phyloP scores from a whole-genome alignment of 2,888 invertebrate species.

The Acanthosepion esculentum region DNA sequence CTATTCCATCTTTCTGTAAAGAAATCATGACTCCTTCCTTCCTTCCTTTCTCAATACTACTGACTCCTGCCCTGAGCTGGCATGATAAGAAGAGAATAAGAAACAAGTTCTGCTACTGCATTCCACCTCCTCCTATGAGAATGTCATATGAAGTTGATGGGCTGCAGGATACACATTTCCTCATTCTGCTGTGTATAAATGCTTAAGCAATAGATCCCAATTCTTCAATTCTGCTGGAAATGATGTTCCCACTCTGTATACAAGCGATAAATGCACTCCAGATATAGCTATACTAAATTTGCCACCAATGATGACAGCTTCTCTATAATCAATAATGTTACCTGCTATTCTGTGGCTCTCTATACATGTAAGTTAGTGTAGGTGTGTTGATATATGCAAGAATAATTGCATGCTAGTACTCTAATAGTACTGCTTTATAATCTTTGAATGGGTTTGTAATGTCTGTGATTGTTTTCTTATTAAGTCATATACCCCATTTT shows the following conservation, averaged over 20 bases:
- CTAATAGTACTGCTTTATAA: background rate
- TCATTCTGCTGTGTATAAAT: background rate
- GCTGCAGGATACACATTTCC: background rate
- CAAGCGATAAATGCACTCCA: background rate
- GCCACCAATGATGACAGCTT: background rate
- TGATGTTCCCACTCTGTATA: background rate
- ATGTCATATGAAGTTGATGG: background rate
- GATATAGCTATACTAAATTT: background rate
- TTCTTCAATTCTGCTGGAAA: background rate
- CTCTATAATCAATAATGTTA: constrained; percentile 41
- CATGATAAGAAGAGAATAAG: background rate
- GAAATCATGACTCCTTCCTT: background rate
- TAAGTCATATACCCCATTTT: background rate
- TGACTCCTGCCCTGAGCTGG: background rate
- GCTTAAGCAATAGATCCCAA: background rate
- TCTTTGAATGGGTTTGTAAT: background rate
- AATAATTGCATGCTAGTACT: background rate
- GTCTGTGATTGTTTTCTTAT: background rate
- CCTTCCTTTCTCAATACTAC: background rate
- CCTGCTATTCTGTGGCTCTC: background rate
- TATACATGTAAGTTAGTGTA: background rate
- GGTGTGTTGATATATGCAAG: background rate
- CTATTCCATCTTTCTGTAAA: background rate
- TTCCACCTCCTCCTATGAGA: background rate
- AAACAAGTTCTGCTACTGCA: background rate